phyloP scores from a whole-genome alignment of 1,140 invertebrate species.

The Wasmannia auropunctata region DNA sequence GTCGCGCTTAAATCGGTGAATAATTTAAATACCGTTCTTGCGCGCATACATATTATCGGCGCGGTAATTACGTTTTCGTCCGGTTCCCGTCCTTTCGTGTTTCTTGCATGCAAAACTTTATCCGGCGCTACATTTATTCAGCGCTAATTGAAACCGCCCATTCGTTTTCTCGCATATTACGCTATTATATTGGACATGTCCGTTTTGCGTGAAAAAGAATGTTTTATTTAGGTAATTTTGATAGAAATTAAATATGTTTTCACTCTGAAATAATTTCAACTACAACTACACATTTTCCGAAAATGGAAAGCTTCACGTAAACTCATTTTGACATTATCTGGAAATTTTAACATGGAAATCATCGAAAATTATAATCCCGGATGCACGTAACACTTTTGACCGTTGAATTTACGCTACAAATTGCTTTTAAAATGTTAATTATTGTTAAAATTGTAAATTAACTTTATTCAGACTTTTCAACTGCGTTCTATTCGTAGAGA shows the following conservation, averaged over 20 bases:
- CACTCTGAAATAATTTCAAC: neutral
- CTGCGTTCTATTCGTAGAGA: neutral
- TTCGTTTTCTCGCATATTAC: neutral
- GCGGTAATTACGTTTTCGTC: constrained; percentile 45
- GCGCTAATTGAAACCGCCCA: neutral
- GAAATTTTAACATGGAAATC: neutral
- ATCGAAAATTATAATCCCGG: neutral
- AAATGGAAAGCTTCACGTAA: neutral
- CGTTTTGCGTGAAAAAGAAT: neutral
- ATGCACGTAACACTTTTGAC: neutral
- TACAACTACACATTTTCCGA: neutral
- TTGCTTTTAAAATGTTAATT: neutral
- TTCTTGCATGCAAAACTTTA: constrained; percentile 44
- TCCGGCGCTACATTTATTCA: constrained; percentile 39
- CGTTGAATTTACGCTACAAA: neutral
- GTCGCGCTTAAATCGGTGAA: constrained; percentile 49
- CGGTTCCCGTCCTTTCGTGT: neutral
- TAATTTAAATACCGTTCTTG: constrained; percentile 55
- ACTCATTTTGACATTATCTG: neutral
- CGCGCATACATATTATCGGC: constrained; percentile 32
- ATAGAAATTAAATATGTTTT: neutral
- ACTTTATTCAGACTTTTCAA: neutral
- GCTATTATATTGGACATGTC: neutral
- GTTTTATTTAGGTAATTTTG: neutral
- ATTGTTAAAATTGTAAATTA: neutral